Percentiles rank a stretch among this genome's conserved stretches.
Conservation (phyloP, 2,797 vertebrate genomes). For the Neoniphon sammara region DNA sequence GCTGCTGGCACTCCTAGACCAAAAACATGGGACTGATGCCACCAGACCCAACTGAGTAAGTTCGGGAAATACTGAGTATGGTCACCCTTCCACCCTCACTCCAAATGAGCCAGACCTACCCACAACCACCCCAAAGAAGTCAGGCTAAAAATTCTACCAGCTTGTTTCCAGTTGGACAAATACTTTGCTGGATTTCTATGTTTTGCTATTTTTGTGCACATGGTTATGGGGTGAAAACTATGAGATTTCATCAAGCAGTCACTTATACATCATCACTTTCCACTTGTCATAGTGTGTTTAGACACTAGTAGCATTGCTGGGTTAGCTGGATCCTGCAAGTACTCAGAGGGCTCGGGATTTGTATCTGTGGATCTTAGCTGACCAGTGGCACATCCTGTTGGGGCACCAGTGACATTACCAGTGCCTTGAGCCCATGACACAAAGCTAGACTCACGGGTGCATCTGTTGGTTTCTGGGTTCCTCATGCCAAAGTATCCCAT, state of each 20-base stretch:
- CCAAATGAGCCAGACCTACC: constrained; percentile 47
- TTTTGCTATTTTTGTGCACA: constrained; percentile 20
- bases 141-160: constrained; percentile 19
- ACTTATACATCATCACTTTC: background rate
- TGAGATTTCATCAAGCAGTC: constrained; percentile 21
- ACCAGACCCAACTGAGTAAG: constrained; percentile 32
- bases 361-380: constrained; percentile 36
- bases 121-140: constrained; percentile 25
- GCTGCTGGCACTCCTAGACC: constrained; percentile 53
- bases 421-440: constrained; percentile 1
- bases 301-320: constrained; percentile 3
- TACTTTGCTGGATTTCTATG: constrained; percentile 15
- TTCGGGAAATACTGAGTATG: constrained; percentile 49
- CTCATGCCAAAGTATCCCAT: constrained; percentile 96
- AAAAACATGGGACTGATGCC: constrained; percentile 46
- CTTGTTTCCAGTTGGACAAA: constrained; percentile 34
- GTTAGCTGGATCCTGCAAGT: constrained; percentile 17
- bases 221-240: constrained; percentile 21
- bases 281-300: constrained; percentile 6
- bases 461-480: constrained; percentile 97
- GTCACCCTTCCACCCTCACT: constrained; percentile 18
- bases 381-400: constrained; percentile 19
- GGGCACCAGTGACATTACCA: background rate
- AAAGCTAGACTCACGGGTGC: constrained; percentile 88
- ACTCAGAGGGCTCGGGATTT: constrained; percentile 38